Evolutionary conservation across 2,113 vertebrate species (phyloP).

Genomic region (Hydrochoerus hydrochaeris): DNA sequence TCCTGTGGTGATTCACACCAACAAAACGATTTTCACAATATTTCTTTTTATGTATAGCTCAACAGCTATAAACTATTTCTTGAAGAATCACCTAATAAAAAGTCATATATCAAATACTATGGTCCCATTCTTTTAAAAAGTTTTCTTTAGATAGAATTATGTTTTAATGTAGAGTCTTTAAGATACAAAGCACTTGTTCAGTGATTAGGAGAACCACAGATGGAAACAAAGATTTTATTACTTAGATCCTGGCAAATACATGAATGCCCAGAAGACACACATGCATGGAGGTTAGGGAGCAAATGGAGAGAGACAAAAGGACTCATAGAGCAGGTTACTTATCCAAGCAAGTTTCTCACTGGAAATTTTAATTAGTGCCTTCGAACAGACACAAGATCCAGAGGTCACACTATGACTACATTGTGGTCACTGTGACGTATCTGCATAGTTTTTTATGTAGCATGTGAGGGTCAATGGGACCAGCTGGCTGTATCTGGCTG

Average conservation of each 20-base stretch:
- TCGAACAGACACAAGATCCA: not conserved
- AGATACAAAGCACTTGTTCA: not conserved
- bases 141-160: not conserved
- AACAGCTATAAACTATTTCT: not conserved
- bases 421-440: not conserved
- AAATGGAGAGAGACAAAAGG: not conserved
- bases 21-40: not conserved
- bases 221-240: not conserved
- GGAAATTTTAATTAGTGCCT: not conserved
- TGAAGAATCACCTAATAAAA: conserved; percentile 11
- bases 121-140: not conserved
- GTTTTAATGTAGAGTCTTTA: not conserved
- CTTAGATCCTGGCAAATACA: not conserved
- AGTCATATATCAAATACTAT: not conserved
- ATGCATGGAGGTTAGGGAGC: not conserved
- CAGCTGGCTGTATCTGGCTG: not conserved
- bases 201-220: not conserved
- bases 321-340: too few species aligned
- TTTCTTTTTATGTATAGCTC: not conserved
- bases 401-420: not conserved
- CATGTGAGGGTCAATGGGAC: not conserved
- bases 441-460: not conserved
- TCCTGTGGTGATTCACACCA: not conserved
- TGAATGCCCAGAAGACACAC: not conserved
- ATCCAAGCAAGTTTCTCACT: not conserved